These are phyloP conservation scores for Sphaeridia pumilis DNA, from an alignment of 2,888 invertebrate genomes.

Conservation along the genomic window DNA sequence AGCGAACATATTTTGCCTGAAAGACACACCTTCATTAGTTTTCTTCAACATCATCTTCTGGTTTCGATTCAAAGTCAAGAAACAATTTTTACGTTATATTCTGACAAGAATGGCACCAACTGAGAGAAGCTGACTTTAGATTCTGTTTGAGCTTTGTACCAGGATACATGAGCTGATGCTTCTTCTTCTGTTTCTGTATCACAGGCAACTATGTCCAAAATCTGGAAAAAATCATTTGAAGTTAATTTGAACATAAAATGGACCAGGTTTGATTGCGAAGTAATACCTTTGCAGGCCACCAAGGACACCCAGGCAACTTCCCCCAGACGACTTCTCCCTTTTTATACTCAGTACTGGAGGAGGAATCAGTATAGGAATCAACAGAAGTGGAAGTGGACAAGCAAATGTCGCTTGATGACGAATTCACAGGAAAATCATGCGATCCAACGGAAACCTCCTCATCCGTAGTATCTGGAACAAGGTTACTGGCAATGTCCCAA, in stretches of 20 bases:
- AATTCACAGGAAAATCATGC: slow-evolving; percentile 16
- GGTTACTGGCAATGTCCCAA: slow-evolving; percentile 38
- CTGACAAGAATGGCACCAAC: slow-evolving; percentile 22
- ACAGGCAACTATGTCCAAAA: slow-evolving; percentile 20
- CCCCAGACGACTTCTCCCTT: slow-evolving; percentile 75
- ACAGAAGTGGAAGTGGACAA: slow-evolving; percentile 15
- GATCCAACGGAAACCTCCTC: slow-evolving; percentile 1
- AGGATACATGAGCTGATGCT: slow-evolving; percentile 24
- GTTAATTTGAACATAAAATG: neutral
- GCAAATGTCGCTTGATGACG: slow-evolving; percentile 16
- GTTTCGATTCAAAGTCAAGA: slow-evolving; percentile 4
- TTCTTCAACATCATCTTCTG: neutral
- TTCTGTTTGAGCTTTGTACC: slow-evolving; percentile 26
- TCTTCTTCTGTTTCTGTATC: slow-evolving; percentile 15
- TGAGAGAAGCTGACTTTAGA: slow-evolving; percentile 25
- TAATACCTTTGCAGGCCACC: slow-evolving; percentile 72
- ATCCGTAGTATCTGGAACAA: slow-evolving; percentile 4
- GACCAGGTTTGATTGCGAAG: neutral
- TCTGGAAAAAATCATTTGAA: slow-evolving; percentile 15
- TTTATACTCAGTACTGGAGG: slow-evolving; percentile 23
- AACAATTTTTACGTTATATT: slow-evolving; percentile 23
- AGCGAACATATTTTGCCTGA: slow-evolving; percentile 24
- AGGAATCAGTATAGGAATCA: slow-evolving; percentile 18
- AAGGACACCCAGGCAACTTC: slow-evolving; percentile 71
- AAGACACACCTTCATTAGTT: slow-evolving; percentile 9